phyloP scores from a whole-genome alignment of 2,888 invertebrate genomes.

The Xestoiulus laeticollis region DNA sequence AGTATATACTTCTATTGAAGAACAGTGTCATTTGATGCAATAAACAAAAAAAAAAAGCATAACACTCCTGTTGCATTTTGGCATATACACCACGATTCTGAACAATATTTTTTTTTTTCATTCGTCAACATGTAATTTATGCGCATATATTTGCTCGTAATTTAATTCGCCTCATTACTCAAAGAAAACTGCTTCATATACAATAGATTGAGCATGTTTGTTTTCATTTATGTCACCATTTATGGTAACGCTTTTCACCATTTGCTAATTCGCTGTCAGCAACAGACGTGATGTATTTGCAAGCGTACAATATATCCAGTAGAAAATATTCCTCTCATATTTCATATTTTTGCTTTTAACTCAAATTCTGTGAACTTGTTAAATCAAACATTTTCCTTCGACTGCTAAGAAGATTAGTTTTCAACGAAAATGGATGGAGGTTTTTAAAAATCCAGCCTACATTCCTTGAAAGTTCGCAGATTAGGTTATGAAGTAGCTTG shows the following conservation, averaged over 20 bases:
- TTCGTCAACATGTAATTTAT: neutral
- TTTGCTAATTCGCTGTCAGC: slow-evolving; percentile 35
- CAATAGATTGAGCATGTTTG: neutral
- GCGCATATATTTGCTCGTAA: neutral
- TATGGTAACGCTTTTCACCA: neutral
- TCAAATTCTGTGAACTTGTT: neutral
- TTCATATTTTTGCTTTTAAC: slow-evolving; percentile 6
- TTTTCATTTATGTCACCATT: neutral
- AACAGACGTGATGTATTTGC: neutral
- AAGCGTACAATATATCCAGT: neutral
- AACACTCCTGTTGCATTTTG: neutral
- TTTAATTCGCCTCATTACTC: neutral
- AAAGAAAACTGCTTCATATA: neutral
- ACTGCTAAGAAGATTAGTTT: neutral
- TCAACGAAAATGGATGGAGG: slow-evolving; percentile 30
- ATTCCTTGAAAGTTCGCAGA: neutral
- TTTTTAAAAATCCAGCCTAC: neutral
- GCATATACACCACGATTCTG: neutral
- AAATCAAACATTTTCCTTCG: neutral
- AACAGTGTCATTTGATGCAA: too few relatives aligned
- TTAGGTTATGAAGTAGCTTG: neutral
- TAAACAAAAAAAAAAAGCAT: neutral
- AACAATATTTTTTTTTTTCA: neutral
- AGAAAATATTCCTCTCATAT: neutral
- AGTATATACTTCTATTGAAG: neutral